Base-by-base conservation (phyloP, 2,113 vertebrate species). In the Cryptomyrus ogoouensis region DNA sequence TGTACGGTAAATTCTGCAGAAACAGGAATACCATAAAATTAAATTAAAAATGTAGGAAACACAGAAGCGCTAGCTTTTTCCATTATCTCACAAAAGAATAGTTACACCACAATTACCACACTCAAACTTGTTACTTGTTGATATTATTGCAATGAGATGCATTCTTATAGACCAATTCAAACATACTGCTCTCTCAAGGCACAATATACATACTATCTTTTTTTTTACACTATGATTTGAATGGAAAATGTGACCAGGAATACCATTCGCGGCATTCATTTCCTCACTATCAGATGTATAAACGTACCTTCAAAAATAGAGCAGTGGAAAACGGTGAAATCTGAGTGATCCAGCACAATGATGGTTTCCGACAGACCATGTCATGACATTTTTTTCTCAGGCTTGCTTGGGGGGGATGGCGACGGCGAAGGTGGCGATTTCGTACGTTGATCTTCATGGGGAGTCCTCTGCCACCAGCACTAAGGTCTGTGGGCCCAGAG, bases 401-500 rank as follows among this genome's bases (percentile, higher is more conserved):
- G 74, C 35, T 2, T 42, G 15, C 74, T 77, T 10, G 74, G 74
- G 74, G 70, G 13, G 50, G 70, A 1, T 15, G 42, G 24, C 15
- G 24, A 13, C 15, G 44, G 89, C 8, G 24, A 42, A 13, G 5
- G 35, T 3, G 53, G 12, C 21, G 42, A 93, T 92, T 91, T 87
- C 93, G 93, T 95, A 94, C 95, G 95, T 93, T 90, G 93, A 90
- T 91, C 70, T 93, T 92, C 94, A 93, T 87, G 92, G 92, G 89
- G 83, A 90, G 89, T 87, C 52, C 39, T 42, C 5, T 85, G 85
- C 56, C 58, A 52, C 50, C 84, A 10, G 50, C 91, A 95, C 96
- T 97, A 94, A 50, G 95, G 95, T 1, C 95, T 95, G 77, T 97
- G 96, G 17, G 97, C 97, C 98, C 98, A 99, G 44, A 99, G 97